These are phyloP conservation scores for Petrosia ficiformis DNA, from an alignment of 37 sponge, comb jelly and placozoan species.

Conservation along the genomic window DNA sequence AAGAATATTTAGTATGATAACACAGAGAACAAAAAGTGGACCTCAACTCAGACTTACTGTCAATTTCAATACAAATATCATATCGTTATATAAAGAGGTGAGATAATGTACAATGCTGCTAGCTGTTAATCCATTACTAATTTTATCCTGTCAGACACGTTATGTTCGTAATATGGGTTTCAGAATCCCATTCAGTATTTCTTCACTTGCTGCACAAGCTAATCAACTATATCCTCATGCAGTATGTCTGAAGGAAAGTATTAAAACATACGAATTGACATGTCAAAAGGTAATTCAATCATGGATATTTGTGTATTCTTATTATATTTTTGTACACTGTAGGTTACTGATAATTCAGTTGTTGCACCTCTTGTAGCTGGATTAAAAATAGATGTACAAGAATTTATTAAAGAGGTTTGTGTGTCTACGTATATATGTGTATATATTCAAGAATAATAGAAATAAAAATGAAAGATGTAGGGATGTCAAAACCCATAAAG, in stretches of 20 bases:
- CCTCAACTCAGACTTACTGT: conserved; percentile 77
- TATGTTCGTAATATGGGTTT: conserved; percentile 92
- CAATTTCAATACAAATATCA: conserved; percentile 92
- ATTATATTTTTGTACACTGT: not conserved
- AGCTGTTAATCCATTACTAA: not conserved
- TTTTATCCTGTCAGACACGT: conserved; percentile 26
- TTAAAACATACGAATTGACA: conserved; percentile 88
- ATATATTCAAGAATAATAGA: no score
- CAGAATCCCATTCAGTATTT: conserved; percentile 86
- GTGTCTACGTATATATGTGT: not conserved
- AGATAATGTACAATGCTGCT: not conserved
- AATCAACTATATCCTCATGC: conserved; percentile 98
- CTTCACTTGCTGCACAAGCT: conserved; percentile 89
- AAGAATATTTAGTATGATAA: conserved; percentile 72
- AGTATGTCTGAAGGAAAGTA: conserved; percentile 93
- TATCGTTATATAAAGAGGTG: conserved; percentile 95
- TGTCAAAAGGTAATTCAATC: conserved; percentile 79
- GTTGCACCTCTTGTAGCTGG: conserved; percentile 69
- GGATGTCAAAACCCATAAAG: no score
- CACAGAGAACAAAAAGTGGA: conserved; percentile 60
- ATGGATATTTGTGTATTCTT: not conserved
- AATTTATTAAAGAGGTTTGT: conserved; percentile 61
- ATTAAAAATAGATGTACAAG: conserved; percentile 80
- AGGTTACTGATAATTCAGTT: conserved; percentile 43
- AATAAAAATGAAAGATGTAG: no score